These are phyloP conservation scores for Tineola bisselliella DNA, from an alignment of 2,888 invertebrate genomes.

Conservation along the genomic window DNA sequence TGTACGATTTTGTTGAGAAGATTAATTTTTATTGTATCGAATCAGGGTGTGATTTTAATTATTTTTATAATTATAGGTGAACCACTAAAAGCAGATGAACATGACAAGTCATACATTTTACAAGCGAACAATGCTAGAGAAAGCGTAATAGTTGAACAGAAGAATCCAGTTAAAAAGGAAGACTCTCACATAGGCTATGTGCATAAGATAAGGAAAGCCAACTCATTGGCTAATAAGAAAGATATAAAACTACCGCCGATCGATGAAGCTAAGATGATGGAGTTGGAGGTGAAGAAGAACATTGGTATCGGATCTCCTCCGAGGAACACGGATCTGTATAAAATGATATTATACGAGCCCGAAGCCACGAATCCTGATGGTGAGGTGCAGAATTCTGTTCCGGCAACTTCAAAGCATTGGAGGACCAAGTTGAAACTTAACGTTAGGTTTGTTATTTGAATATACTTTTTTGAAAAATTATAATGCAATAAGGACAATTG, in stretches of 20 bases:
- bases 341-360: constrained; percentile 38
- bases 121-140: constrained; percentile 56
- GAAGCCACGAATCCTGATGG: too few relatives aligned
- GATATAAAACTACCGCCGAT: constrained; percentile 46
- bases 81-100: background rate
- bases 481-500: too few relatives aligned
- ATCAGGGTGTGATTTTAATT: too few relatives aligned
- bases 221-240: constrained; percentile 32
- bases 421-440: constrained; percentile 35
- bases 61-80: background rate
- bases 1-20: too few relatives aligned
- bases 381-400: too few relatives aligned
- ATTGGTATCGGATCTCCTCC: constrained; percentile 37
- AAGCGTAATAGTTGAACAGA: constrained; percentile 46
- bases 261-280: constrained; percentile 44
- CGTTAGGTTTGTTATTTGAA: background rate
- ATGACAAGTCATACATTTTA: constrained; percentile 49
- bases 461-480: too few relatives aligned
- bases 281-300: constrained; percentile 32
- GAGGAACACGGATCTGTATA: constrained; percentile 50
- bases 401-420: constrained; percentile 32
- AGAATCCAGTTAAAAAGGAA: constrained; percentile 17
- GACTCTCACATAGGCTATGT: constrained; percentile 37
- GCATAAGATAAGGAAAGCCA: constrained; percentile 56
- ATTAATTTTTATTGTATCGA: too few relatives aligned